Evolutionary conservation across 2,888 invertebrate genomes (phyloP).

Genomic region (Leistus spinibarbis): DNA sequence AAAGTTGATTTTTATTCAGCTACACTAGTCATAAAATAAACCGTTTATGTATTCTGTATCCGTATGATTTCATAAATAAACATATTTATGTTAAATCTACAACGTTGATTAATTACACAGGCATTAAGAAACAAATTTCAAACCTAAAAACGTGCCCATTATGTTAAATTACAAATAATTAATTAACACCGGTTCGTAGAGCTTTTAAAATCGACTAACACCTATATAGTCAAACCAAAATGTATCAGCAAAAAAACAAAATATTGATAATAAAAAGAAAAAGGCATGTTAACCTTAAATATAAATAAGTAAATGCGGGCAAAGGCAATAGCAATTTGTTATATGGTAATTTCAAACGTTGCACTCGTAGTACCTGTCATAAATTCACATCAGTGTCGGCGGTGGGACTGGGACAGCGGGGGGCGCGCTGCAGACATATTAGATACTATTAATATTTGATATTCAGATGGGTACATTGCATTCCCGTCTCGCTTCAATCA

Average conservation of each 20-base stretch:
- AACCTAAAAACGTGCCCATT: conserved; percentile 25
- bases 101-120: too few relatives aligned
- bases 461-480: conserved; percentile 41
- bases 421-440: conserved; percentile 46
- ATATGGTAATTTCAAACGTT: conserved; percentile 51
- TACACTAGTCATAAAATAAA: too few relatives aligned
- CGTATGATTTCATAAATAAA: too few relatives aligned
- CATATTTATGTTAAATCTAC: too few relatives aligned
- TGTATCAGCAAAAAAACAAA: background rate
- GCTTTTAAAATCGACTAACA: background rate
- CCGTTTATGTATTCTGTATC: too few relatives aligned
- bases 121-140: conserved; percentile 24
- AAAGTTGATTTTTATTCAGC: too few relatives aligned
- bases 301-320: conserved; percentile 34
- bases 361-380: conserved; percentile 49
- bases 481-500: conserved; percentile 29
- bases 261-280: background rate
- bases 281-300: conserved; percentile 10
- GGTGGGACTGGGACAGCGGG: conserved; percentile 49
- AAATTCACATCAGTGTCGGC: conserved; percentile 53
- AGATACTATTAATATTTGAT: conserved; percentile 44
- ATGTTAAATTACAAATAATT: conserved; percentile 29
- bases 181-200: conserved; percentile 18
- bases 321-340: conserved; percentile 46
- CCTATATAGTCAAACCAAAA: background rate